Base-by-base conservation (phyloP, 2,888 invertebrate genomes). In the Drosophila paranaensis region DNA sequence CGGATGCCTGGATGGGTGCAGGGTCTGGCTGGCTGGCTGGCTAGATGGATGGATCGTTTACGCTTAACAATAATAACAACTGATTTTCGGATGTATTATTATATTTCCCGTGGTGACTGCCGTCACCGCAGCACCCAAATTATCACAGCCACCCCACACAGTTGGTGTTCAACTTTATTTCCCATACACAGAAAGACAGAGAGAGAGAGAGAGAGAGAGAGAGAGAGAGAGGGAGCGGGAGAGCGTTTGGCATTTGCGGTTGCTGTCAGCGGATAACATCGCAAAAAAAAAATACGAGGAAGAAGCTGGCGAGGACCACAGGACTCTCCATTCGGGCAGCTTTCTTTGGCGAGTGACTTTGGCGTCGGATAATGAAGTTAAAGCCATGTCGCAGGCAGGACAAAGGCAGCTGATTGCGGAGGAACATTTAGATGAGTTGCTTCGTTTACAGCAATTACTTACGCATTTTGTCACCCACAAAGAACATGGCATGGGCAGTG, bases 51-150 rank as follows among this genome's bases (percentile, higher is more conserved):
- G 58, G 65, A 60, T 84, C 84, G 84, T 82, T 89, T 85, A 89
- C 84, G 84, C 85, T 89, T 79, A 88, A 81, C 83, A 88, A 89
- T 81, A 88, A 88, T 82, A 86, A 89, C 83, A 86, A 86, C 88
- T 89, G 90, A 86, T 89, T 86, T 86, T 89, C 90, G 86, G 88
- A 86, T 88, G 88, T 86, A 88, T 86, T 86, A 89, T 86, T 88
- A 82, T 78, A 82, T 89, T 86, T 85, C 85, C 85, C 88, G 89
- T 71, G 78, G 85, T 77, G 84, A 74, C 56, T 74, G 79, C 65
- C 55, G 61, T 61, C 68, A 50, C 64, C 69, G 75, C 75, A 73
- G 80, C 82, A 89, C 82, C 89, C 89, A 85, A 86, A 86, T 86
- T 89, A 86, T 86, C 86, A 70, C 86, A 86, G 89, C 89, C 76